Conservation (phyloP, 2,113 vertebrate genomes). For the Chiloscyllium plagiosum region DNA sequence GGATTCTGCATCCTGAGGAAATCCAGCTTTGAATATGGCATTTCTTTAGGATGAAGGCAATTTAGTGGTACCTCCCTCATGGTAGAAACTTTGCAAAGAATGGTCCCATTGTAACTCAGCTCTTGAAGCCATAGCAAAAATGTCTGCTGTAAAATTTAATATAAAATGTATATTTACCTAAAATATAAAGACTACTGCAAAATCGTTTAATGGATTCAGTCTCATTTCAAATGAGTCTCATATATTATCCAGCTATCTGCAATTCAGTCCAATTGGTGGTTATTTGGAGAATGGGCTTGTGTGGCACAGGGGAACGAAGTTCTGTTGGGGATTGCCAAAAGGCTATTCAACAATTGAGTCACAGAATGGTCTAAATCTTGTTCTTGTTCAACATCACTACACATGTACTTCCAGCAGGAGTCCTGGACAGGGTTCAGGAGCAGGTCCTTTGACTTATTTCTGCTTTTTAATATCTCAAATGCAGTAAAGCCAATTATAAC, state of each 20-base stretch:
- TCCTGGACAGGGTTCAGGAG: not conserved
- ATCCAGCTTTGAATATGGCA: not conserved
- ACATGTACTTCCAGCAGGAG: not conserved
- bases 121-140: not conserved
- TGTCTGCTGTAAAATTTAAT: not conserved
- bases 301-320: not conserved
- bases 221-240: not conserved
- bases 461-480: not conserved
- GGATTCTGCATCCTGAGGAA: conserved; percentile 12
- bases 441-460: not conserved
- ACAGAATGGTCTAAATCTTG: not conserved
- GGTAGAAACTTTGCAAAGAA: not conserved
- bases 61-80: not conserved
- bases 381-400: not conserved
- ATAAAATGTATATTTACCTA: not conserved
- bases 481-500: not conserved
- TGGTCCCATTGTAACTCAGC: not conserved
- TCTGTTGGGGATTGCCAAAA: not conserved
- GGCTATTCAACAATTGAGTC: not conserved
- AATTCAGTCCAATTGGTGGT: not conserved
- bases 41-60: not conserved
- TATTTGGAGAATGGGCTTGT: not conserved
- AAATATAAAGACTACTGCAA: not conserved
- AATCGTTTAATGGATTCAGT: not conserved
- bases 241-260: not conserved